Evolutionary conservation across 2,797 vertebrate genomes (phyloP), one percentile per base, ranked within the genome.

Genomic region (Sciaenops ocellatus): DNA sequence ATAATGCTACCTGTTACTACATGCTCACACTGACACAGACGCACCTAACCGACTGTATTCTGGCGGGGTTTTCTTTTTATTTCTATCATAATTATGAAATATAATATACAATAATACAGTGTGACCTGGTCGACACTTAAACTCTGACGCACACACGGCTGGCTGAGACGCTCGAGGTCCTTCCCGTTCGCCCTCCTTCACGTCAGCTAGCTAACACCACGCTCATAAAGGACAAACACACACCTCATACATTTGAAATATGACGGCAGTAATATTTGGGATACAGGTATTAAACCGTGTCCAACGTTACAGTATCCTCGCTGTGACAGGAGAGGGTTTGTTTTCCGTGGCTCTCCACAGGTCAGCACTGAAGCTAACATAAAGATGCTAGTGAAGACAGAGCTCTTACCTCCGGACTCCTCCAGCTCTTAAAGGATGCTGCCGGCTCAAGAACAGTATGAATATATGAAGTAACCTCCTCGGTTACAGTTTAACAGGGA

Each of bases 401-500:
- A 22, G 4, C 5, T 28, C 82, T 76, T 65, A 89, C 90, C 87
- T 83, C 46, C 20, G 48, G 18, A 8, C 69, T 77, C 50, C 51
- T 73, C 18, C 73, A 52, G 75, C 59, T 76, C 20, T 56, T 20
- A 0, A 0, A 9, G 50, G 83, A 87, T 87, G 77, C 79, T 80
- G 60, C 52, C 2, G 1, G 16, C 20, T 46, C 7, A 20, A 20
- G 70, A 30, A 47, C 0, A n/a, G 30, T 5, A 4, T 6, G 0
- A 15, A 26, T 2, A 3, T 1, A 38, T 16, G 0, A 47, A 48
- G 11, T 1, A 38, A 15, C 28, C 38, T 26, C 54, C 3, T 2
- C 0, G 11, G 84, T 88, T 85, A 24, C 77, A 80, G 28, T 73
- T 91, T 80, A 78, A 87, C 88, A 0, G n/a, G 52, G 20, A 1